These are phyloP conservation scores for Atrina japonica DNA, from an alignment of 2,888 invertebrate genomes.

Conservation along the genomic window DNA sequence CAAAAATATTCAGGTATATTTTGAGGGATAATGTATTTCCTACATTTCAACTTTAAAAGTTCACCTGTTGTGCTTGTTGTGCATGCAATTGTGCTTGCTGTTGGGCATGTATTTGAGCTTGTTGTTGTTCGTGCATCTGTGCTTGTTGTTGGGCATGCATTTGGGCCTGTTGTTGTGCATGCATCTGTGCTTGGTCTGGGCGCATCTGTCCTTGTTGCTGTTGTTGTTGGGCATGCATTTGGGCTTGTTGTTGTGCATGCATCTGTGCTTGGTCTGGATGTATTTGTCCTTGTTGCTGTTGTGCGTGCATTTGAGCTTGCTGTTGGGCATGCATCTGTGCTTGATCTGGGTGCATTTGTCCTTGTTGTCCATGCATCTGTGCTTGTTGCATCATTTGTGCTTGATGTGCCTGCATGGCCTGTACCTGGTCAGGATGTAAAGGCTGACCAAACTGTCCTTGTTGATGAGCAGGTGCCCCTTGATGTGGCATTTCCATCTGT, in stretches of 20 bases:
- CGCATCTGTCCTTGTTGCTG: constrained; percentile 37
- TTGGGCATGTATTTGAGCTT: constrained; percentile 50
- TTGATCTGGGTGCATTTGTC: constrained; percentile 45
- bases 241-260: constrained; percentile 47
- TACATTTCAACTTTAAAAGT: neutral
- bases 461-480: constrained; percentile 29
- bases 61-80: constrained; percentile 35
- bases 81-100: constrained; percentile 48
- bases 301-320: constrained; percentile 42
- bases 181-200: constrained; percentile 26
- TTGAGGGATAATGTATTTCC: too few species aligned
- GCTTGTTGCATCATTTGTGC: constrained; percentile 55
- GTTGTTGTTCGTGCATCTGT: constrained; percentile 43
- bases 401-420: constrained; percentile 40
- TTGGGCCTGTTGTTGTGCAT: constrained; percentile 36
- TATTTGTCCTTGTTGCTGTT: constrained; percentile 34
- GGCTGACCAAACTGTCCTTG: constrained; percentile 38
- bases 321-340: constrained; percentile 32
- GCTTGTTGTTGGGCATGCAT: constrained; percentile 56
- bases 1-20: too few species aligned
- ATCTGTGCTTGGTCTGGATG: constrained; percentile 32
- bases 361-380: constrained; percentile 41
- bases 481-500: constrained; percentile 64
- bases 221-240: constrained; percentile 20
- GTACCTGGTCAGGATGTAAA: constrained; percentile 32